These are phyloP conservation scores for Hyla sarda DNA, from an alignment of 2,113 vertebrate genomes.

Conservation along the genomic window DNA sequence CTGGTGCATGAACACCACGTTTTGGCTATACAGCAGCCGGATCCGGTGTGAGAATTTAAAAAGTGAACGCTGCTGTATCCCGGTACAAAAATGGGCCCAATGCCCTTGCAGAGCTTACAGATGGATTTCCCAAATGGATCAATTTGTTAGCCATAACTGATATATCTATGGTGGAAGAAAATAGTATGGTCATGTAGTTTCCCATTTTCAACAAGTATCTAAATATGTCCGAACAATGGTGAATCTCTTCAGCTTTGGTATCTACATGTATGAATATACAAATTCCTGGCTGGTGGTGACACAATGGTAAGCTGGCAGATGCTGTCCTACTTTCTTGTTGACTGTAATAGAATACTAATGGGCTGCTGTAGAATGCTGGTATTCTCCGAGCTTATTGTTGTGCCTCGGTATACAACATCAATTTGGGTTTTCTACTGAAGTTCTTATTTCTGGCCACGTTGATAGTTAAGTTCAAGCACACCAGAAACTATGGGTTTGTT, in stretches of 20 bases:
- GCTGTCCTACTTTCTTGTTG: constrained; percentile 9
- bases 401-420: not conserved
- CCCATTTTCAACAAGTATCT: no score
- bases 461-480: not conserved
- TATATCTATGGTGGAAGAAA: no score
- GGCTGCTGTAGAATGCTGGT: not conserved
- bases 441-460: not conserved
- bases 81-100: no score
- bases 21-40: no score
- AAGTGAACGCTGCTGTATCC: no score
- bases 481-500: not conserved
- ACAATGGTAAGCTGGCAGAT: not conserved
- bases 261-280: not conserved
- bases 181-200: no score
- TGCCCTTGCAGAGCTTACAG: no score
- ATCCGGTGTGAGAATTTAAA: no score
- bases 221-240: not conserved
- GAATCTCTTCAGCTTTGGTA: no score
- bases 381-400: not conserved
- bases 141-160: no score
- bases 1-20: no score
- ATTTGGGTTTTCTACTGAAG: not conserved
- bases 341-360: constrained; percentile 10
- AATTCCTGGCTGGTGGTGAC: not conserved
- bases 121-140: no score